These are phyloP conservation scores for Actinia tenebrosa DNA, from an alignment of 64 coral and sea anemone genomes.

Conservation along the genomic window DNA sequence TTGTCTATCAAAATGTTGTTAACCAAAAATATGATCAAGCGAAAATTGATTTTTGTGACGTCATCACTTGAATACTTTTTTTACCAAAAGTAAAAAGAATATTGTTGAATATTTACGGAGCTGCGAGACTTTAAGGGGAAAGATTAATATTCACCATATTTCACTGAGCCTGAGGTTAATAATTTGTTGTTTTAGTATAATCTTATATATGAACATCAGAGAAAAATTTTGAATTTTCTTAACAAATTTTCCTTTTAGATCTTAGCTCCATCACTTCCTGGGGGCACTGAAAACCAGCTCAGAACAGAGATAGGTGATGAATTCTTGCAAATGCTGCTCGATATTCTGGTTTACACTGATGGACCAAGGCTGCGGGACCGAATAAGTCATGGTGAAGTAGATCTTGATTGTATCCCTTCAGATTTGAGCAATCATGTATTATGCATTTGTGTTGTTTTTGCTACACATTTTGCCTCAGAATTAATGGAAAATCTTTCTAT, in stretches of 20 bases:
- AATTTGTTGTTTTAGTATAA: too few relatives aligned
- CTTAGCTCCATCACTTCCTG: conserved; percentile 27
- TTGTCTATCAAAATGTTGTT: too few relatives aligned
- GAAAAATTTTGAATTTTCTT: too few relatives aligned
- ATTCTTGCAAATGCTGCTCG: conserved; percentile 68
- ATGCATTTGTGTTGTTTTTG: conserved; percentile 62
- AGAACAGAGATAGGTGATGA: conserved; percentile 53
- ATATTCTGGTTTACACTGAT: conserved; percentile 75
- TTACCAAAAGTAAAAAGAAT: too few relatives aligned
- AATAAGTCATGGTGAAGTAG: conserved; percentile 86
- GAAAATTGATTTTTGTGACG: too few relatives aligned
- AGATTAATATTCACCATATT: too few relatives aligned
- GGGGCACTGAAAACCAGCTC: conserved; percentile 54
- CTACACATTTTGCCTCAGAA: background rate
- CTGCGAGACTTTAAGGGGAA: too few relatives aligned
- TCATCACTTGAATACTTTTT: too few relatives aligned
- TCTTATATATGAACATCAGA: too few relatives aligned
- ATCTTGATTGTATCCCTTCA: conserved; percentile 45
- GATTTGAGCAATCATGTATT: conserved; percentile 74
- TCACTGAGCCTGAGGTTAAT: too few relatives aligned
- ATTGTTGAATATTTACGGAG: too few relatives aligned
- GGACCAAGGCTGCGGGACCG: conserved; percentile 79
- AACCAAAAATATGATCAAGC: too few relatives aligned
- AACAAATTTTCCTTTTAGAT: background rate
- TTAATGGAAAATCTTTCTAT: background rate